Conservation (phyloP, 2,113 vertebrate species). For the Mugil cephalus region DNA sequence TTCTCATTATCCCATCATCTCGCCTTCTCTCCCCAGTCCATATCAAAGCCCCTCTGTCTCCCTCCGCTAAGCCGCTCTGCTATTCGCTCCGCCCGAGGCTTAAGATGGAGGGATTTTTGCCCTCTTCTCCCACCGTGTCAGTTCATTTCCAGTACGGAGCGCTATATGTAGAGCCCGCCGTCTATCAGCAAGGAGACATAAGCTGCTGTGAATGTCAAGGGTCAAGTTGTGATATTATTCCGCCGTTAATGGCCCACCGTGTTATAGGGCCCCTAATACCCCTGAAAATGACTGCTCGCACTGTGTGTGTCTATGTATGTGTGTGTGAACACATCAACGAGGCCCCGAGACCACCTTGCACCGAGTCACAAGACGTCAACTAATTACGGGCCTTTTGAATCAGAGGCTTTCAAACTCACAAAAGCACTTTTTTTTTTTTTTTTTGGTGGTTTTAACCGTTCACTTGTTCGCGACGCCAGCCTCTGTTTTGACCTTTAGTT, state of each 20-base stretch:
- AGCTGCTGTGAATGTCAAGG: conserved; percentile 69
- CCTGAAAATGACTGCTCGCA: conserved; percentile 67
- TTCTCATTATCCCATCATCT: conserved; percentile 68
- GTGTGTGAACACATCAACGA: conserved; percentile 28
- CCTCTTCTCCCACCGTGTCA: conserved; percentile 47
- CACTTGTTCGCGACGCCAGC: neutral
- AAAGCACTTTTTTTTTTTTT: neutral
- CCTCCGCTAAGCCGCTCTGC: conserved; percentile 60
- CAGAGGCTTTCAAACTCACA: conserved; percentile 14
- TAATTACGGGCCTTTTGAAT: conserved; percentile 20
- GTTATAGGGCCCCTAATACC: conserved; percentile 63
- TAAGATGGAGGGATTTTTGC: conserved; percentile 70
- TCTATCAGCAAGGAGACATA: conserved; percentile 75
- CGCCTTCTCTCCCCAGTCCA: conserved; percentile 37
- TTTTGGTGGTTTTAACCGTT: neutral
- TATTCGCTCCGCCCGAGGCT: conserved; percentile 62
- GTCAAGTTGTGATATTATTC: conserved; percentile 77
- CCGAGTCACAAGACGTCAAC: conserved; percentile 42
- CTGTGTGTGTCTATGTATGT: conserved; percentile 9
- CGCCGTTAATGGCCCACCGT: conserved; percentile 67
- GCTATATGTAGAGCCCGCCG: conserved; percentile 31
- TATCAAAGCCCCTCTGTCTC: conserved; percentile 56
- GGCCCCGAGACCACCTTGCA: conserved; percentile 47
- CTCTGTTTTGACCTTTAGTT: conserved; percentile 47
- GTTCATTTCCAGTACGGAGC: conserved; percentile 63